These are phyloP conservation scores for Micropterix aruncella DNA, from an alignment of 2,888 invertebrate genomes.

Conservation along the genomic window DNA sequence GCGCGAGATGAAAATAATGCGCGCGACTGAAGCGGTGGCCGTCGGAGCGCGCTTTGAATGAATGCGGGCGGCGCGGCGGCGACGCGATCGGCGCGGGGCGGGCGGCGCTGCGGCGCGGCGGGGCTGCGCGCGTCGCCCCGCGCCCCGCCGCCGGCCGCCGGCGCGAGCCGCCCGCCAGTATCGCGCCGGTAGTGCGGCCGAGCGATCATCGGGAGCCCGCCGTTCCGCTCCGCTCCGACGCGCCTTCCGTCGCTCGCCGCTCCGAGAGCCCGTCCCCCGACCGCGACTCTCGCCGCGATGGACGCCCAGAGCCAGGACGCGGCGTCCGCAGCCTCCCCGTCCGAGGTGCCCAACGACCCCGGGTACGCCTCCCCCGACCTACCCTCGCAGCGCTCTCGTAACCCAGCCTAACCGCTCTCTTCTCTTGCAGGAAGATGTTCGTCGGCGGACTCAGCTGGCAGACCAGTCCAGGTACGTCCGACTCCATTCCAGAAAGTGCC, in stretches of 20 bases:
- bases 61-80: constrained; percentile 27
- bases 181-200: constrained; percentile 56
- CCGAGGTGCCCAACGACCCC: constrained; percentile 10
- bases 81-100: constrained; percentile 13
- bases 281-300: too few relatives aligned
- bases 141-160: constrained; percentile 18
- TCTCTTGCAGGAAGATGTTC: constrained; percentile 97
- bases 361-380: constrained; percentile 11
- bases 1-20: neutral
- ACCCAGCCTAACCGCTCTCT: constrained; percentile 24
- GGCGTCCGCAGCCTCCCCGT: constrained; percentile 17
- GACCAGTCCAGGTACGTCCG: constrained; percentile 87
- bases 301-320: constrained; percentile 74
- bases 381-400: constrained; percentile 21
- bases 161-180: constrained; percentile 39
- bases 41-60: constrained; percentile 37
- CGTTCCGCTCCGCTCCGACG: constrained; percentile 33
- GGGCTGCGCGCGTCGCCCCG: constrained; percentile 21
- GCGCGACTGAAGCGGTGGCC: constrained; percentile 20
- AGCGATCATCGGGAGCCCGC: constrained; percentile 45
- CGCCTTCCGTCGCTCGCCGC: constrained; percentile 20
- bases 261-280: constrained; percentile 32
- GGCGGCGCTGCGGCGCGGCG: constrained; percentile 18
- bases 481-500: neutral
- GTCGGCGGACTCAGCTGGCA: constrained; percentile 99